phyloP scores from a whole-genome alignment of 2,797 vertebrate genomes.

The Okamejei kenojei region DNA sequence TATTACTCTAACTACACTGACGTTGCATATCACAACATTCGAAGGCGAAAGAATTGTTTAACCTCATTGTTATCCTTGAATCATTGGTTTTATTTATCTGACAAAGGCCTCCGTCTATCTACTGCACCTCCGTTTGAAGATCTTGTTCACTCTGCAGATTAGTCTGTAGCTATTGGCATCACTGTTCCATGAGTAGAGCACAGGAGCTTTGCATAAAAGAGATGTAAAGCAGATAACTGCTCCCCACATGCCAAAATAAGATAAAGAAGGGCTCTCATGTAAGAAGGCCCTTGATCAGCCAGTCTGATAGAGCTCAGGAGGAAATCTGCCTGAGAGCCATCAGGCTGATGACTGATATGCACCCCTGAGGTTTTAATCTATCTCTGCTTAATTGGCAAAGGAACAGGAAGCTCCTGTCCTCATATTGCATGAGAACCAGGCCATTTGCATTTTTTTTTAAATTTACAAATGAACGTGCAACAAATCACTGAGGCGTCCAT shows the following conservation, averaged over 20 bases:
- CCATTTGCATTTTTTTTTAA: not conserved
- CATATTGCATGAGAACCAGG: not conserved
- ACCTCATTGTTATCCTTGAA: not conserved
- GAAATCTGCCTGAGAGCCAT: not conserved
- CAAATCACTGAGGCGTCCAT: not conserved
- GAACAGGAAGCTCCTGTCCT: not conserved
- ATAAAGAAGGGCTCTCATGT: not conserved
- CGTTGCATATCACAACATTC: not conserved
- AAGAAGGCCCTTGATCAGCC: not conserved
- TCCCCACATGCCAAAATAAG: not conserved
- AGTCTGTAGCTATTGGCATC: not conserved
- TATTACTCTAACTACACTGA: not conserved
- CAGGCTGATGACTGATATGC: not conserved
- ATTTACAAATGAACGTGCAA: not conserved
- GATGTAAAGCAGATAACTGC: not conserved
- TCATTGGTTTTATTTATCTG: not conserved
- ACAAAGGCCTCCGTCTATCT: not conserved
- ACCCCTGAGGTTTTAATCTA: not conserved
- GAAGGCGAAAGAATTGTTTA: constrained; percentile 24
- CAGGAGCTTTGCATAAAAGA: not conserved
- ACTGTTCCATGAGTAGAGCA: not conserved
- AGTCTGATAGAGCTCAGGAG: not conserved
- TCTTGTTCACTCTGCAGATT: not conserved
- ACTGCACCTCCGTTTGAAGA: not conserved
- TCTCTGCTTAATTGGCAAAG: too few species aligned